phyloP scores from a whole-genome alignment of 2,888 invertebrate genomes.

The Tipula vernalis region DNA sequence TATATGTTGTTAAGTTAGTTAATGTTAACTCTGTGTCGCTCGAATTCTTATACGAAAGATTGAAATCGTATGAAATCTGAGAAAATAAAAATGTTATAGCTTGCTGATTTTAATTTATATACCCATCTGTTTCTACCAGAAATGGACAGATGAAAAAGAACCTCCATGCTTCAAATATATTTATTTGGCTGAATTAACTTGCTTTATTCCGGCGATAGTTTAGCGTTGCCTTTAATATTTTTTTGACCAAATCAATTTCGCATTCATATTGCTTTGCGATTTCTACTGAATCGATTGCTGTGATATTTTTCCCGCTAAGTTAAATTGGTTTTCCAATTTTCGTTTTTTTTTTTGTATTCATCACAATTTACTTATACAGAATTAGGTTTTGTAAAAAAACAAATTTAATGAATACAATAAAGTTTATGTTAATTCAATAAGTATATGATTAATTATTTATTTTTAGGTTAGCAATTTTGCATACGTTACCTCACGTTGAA shows the following conservation, averaged over 20 bases:
- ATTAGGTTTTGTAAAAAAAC: too few species aligned
- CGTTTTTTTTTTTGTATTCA: too few species aligned
- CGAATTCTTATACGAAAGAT: background rate
- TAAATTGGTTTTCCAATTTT: too few species aligned
- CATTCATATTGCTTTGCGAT: background rate
- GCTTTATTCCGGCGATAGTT: background rate
- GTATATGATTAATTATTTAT: too few species aligned
- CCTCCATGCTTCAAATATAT: background rate
- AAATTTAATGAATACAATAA: too few species aligned
- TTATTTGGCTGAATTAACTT: background rate
- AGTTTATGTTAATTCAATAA: too few species aligned
- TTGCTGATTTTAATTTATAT: background rate
- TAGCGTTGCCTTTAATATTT: background rate
- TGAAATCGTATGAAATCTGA: background rate
- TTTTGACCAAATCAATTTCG: background rate
- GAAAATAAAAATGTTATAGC: background rate
- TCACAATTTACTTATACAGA: too few species aligned
- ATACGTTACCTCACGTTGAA: too few species aligned
- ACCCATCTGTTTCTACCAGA: background rate
- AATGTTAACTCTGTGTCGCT: background rate
- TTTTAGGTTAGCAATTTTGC: too few species aligned
- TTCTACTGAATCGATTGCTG: too few species aligned
- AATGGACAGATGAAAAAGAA: background rate
- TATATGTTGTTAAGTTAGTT: too few species aligned
- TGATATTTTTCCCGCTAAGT: too few species aligned